Base-by-base conservation (phyloP, 2,113 vertebrate genomes). In the Stegostoma tigrinum region DNA sequence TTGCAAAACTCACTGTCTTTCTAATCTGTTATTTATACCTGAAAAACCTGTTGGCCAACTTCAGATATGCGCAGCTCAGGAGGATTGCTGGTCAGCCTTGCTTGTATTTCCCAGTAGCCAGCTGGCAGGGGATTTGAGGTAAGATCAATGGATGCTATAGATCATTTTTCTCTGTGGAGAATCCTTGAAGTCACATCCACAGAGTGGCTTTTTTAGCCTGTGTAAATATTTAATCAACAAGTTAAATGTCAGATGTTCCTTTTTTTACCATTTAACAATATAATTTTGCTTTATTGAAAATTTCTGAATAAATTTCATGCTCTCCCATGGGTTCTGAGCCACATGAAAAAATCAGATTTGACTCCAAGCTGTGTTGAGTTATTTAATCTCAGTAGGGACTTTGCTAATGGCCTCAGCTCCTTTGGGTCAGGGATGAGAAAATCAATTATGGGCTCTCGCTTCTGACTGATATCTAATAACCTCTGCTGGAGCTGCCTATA, bases 401-500 rank as follows among this genome's bases (percentile, higher is more conserved):
- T 93, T 34, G 21, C 61, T 66, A 67, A 93, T 66, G 55, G n/a
- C 61, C n/a, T 67, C 61, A 38, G 34, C 61, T 93, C 61, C 89
- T 93, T 93, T 93, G 89, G 64, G 64, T 38, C n/a, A 45, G 19
- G 61, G 61, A 93, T 93, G 30, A 61, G 27, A 93, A 93, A 93
- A 93, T 93, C 89, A 93, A 67, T 93, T 66, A 38, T 93, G 8
- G 55, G 17, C 61, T 61, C 48, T 61, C 52, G 5, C 30, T 90
- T 30, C 89, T n/a, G 52, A 61, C 52, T 93, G 61, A 93, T 38
- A 66, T 24, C 61, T n/a, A 93, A 64, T 38, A 23, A 93, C 19
- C 61, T 93, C 61, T 93, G 61, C 61, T 67, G 89, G 55, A 61
- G 19, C 15, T 2, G 34, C 38, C 7, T 93, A 93, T 38, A n/a